These are phyloP conservation scores for Tenthredo livida DNA, from an alignment of 2,888 invertebrate species.

Conservation along the genomic window DNA sequence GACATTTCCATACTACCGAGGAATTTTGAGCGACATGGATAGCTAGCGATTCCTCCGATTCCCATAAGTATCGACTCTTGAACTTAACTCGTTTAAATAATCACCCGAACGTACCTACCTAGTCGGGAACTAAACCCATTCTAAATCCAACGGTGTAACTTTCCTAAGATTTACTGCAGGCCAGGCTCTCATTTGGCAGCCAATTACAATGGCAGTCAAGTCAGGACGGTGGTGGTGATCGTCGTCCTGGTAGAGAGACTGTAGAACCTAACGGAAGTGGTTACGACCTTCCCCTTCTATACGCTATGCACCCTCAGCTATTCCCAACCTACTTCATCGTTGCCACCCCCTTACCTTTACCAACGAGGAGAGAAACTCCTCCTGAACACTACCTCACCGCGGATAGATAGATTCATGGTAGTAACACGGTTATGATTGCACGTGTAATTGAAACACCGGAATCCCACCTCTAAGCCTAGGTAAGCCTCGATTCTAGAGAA, in stretches of 20 bases:
- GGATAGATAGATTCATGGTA: slow-evolving; percentile 56
- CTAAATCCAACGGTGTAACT: slow-evolving; percentile 63
- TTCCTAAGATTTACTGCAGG: slow-evolving; percentile 69
- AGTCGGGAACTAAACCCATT: slow-evolving; percentile 52
- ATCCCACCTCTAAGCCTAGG: slow-evolving; percentile 38
- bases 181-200: slow-evolving; percentile 72
- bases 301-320: slow-evolving; percentile 12
- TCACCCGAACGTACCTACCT: slow-evolving; percentile 14
- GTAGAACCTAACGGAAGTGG: slow-evolving; percentile 53
- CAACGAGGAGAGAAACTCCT: slow-evolving; percentile 49
- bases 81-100: slow-evolving; percentile 51
- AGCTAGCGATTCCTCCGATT: slow-evolving; percentile 9
- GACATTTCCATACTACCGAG: background rate
- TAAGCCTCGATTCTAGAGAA: slow-evolving; percentile 28
- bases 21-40: background rate
- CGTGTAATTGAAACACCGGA: slow-evolving; percentile 70
- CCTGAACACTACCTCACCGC: slow-evolving; percentile 13
- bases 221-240: slow-evolving; percentile 42
- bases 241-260: slow-evolving; percentile 42
- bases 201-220: slow-evolving; percentile 71
- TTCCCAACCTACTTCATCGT: slow-evolving; percentile 58
- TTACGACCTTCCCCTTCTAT: slow-evolving; percentile 39
- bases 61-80: slow-evolving; percentile 52
- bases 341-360: slow-evolving; percentile 49
- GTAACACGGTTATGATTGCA: slow-evolving; percentile 68